Evolutionary conservation across 2,113 vertebrate genomes (phyloP).

Genomic region (Phalacrocorax carbo): DNA sequence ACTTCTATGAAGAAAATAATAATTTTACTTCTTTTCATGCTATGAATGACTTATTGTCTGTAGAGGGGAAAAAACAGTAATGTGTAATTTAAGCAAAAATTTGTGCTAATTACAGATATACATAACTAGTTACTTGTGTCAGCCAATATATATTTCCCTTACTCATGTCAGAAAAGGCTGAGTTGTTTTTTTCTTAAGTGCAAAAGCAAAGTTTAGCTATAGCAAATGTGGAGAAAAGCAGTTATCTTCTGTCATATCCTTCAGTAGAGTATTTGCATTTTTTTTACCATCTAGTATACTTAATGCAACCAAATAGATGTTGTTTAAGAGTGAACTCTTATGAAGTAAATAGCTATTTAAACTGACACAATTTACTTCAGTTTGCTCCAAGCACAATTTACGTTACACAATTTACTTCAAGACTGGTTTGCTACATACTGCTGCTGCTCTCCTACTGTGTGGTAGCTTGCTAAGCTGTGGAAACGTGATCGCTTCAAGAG

Average conservation of each 20-base stretch:
- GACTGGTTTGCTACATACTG: neutral
- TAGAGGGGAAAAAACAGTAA: neutral
- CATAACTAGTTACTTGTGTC: neutral
- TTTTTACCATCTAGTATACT: neutral
- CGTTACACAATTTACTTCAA: neutral
- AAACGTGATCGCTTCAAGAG: neutral
- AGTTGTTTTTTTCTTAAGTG: neutral
- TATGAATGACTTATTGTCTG: neutral
- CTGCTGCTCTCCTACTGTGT: neutral
- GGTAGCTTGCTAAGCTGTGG: neutral
- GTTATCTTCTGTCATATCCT: neutral
- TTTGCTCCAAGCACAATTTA: neutral
- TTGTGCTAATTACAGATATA: neutral
- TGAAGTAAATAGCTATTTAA: neutral
- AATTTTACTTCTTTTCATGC: neutral
- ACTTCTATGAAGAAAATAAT: neutral
- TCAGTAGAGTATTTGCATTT: neutral
- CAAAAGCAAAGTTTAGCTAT: neutral
- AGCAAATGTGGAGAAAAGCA: neutral
- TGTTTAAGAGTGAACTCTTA: neutral
- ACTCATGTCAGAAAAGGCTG: neutral
- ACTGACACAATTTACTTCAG: neutral
- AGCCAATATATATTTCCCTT: neutral
- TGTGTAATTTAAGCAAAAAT: neutral
- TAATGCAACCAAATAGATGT: neutral